phyloP scores from a whole-genome alignment of 2,888 invertebrate species.

The Ectemnius continuus region DNA sequence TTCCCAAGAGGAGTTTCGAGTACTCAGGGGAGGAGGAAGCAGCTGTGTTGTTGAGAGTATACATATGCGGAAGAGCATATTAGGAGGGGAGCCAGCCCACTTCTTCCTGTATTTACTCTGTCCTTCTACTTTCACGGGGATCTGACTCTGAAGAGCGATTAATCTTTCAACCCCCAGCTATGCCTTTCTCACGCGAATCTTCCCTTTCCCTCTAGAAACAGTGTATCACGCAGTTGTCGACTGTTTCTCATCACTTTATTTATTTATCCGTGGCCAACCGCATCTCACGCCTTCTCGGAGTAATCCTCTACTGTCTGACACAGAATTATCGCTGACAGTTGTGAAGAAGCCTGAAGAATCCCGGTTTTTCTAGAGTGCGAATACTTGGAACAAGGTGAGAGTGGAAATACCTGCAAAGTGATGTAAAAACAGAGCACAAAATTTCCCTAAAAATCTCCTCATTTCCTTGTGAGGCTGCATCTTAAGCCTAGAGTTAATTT shows the following conservation, averaged over 20 bases:
- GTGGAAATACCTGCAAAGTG: background rate
- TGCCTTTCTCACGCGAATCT: slow-evolving; percentile 20
- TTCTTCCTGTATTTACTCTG: slow-evolving; percentile 26
- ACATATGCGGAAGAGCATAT: slow-evolving; percentile 31
- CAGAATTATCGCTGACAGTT: no score
- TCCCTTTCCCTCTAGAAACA: slow-evolving; percentile 20
- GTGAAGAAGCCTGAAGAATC: no score
- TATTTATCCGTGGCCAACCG: no score
- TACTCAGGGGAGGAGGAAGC: slow-evolving; percentile 12
- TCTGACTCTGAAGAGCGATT: slow-evolving; percentile 29
- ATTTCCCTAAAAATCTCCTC: background rate
- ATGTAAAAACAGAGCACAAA: background rate
- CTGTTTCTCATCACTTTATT: background rate
- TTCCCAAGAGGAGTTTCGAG: slow-evolving; percentile 18
- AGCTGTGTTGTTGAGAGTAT: slow-evolving; percentile 9
- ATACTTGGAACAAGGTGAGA: background rate
- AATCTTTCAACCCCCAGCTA: slow-evolving; percentile 30
- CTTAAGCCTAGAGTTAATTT: background rate
- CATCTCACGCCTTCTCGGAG: no score
- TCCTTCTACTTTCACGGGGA: slow-evolving; percentile 28
- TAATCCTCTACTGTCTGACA: no score
- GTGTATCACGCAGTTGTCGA: slow-evolving; percentile 29
- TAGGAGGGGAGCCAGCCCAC: slow-evolving; percentile 19
- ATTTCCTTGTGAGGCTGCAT: background rate
- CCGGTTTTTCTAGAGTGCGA: no score